Evolutionary conservation across 1,140 invertebrate species (phyloP).

Genomic region (Mya arenaria): DNA sequence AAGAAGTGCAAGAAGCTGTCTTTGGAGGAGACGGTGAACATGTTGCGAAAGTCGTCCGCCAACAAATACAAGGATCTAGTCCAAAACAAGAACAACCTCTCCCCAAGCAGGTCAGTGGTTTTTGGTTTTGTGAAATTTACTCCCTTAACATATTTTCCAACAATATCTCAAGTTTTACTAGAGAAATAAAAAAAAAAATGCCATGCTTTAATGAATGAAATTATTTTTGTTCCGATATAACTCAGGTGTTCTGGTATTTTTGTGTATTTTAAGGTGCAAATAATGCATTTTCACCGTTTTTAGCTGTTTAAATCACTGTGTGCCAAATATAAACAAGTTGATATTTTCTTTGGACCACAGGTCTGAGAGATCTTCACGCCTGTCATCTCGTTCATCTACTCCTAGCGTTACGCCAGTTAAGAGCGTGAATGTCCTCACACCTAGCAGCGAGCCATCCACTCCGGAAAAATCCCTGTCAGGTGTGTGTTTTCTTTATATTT

Average conservation of each 20-base stretch:
- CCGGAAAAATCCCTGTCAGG: background rate
- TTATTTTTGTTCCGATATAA: no score
- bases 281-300: no score
- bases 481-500: background rate
- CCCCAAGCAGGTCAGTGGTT: no score
- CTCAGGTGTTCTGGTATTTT: no score
- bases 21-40: slow-evolving; percentile 3
- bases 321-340: no score
- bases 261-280: no score
- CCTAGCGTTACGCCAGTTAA: background rate
- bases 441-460: background rate
- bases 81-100: background rate
- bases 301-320: no score
- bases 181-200: no score
- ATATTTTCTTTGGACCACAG: background rate
- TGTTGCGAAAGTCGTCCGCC: background rate
- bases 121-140: no score
- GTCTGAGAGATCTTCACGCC: background rate
- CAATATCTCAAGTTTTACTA: no score
- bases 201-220: no score
- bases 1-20: background rate
- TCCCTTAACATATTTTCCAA: no score
- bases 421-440: background rate
- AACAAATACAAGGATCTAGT: background rate
- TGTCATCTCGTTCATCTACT: background rate